phyloP scores from a whole-genome alignment of 2,797 vertebrate genomes.

The Siniperca obscura region DNA sequence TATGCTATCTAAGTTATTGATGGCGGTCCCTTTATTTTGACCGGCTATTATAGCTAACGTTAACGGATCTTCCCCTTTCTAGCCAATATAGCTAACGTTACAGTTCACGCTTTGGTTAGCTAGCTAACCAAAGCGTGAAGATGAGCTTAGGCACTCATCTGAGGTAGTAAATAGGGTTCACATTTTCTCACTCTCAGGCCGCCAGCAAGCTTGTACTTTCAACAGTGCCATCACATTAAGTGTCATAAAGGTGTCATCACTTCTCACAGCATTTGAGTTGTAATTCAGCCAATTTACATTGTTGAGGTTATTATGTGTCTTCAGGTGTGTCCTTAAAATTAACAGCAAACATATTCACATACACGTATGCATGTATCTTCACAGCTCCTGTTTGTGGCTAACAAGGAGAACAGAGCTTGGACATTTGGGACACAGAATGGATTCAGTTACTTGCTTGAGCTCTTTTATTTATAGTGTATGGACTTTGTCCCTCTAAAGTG shows the following conservation, averaged over 20 bases:
- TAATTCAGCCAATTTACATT: neutral
- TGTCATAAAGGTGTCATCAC: conserved; percentile 25
- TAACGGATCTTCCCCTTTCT: neutral
- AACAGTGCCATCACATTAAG: conserved; percentile 3
- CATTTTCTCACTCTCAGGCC: neutral
- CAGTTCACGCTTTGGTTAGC: neutral
- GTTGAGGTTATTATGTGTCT: neutral
- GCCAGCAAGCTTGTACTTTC: conserved; percentile 1
- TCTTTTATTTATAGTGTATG: conserved; percentile 68
- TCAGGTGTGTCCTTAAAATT: neutral
- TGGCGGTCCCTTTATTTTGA: neutral
- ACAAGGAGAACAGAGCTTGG: conserved; percentile 18
- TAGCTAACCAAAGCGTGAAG: too few species aligned
- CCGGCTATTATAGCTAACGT: neutral
- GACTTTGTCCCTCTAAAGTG: conserved; percentile 69
- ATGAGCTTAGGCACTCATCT: neutral
- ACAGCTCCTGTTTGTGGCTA: conserved; percentile 55
- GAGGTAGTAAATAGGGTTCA: neutral
- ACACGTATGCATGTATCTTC: neutral
- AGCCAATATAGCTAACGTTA: neutral
- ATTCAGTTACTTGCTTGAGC: conserved; percentile 42
- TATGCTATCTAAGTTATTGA: neutral
- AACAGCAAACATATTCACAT: neutral
- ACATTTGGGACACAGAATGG: conserved; percentile 62
- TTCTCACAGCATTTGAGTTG: conserved; percentile 22